These are phyloP conservation scores for Gadus macrocephalus DNA, from an alignment of 2,113 vertebrate genomes.

Conservation along the genomic window DNA sequence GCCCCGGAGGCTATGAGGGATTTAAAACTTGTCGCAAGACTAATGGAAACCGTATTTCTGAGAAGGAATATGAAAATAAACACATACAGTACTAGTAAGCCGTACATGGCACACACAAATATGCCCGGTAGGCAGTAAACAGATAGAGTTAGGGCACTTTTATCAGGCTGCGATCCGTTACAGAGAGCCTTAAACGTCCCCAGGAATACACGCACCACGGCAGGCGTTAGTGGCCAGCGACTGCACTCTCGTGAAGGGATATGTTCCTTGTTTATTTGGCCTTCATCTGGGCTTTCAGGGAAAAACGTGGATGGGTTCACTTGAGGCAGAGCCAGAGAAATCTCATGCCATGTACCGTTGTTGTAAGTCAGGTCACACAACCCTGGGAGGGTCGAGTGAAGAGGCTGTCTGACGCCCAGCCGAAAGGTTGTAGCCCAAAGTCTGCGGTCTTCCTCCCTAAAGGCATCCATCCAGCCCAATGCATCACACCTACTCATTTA, in stretches of 20 bases:
- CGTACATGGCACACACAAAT: constrained; percentile 53
- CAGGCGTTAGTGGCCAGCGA: constrained; percentile 40
- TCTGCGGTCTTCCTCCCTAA: no score
- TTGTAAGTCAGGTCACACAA: no score
- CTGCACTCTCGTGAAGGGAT: constrained; percentile 34
- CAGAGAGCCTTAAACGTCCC: constrained; percentile 59
- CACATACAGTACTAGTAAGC: no score
- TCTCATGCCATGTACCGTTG: no score
- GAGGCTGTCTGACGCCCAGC: no score
- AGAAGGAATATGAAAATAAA: constrained; percentile 35
- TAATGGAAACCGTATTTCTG: constrained; percentile 63
- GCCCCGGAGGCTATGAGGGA: constrained; percentile 28
- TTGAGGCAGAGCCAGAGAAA: no score
- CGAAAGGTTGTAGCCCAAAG: no score
- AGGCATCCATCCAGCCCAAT: no score
- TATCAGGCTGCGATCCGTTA: constrained; percentile 64
- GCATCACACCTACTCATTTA: no score
- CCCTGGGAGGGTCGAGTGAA: no score
- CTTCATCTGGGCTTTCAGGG: constrained; percentile 45
- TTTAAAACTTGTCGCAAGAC: constrained; percentile 38
- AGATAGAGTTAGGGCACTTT: constrained; percentile 57
- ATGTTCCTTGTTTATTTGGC: constrained; percentile 54
- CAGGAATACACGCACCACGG: constrained; percentile 55
- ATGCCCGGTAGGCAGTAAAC: constrained; percentile 51
- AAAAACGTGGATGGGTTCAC: constrained; percentile 3